phyloP scores from a whole-genome alignment of 2,797 vertebrate genomes.

The Gymnodraco acuticeps region DNA sequence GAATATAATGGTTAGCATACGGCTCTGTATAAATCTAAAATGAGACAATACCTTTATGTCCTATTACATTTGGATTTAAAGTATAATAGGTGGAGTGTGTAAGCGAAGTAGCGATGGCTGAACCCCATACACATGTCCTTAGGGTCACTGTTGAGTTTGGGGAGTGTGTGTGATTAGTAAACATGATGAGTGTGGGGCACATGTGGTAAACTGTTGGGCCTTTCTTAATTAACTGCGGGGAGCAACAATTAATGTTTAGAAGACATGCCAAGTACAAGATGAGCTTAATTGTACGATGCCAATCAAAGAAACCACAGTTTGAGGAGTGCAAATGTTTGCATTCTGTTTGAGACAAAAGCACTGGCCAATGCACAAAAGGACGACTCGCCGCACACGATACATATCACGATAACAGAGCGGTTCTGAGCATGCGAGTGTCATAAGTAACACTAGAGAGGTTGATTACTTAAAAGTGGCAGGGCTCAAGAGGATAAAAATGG shows the following conservation, averaged over 20 bases:
- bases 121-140: conserved; percentile 58
- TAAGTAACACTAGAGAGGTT: conserved; percentile 74
- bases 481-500: conserved; percentile 76
- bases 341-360: conserved; percentile 45
- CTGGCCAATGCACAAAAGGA: conserved; percentile 32
- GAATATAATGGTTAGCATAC: not conserved
- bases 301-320: conserved; percentile 59
- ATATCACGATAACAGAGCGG: conserved; percentile 18
- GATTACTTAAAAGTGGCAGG: conserved; percentile 81
- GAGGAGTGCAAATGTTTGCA: conserved; percentile 32
- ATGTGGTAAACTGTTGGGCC: conserved; percentile 70
- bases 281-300: conserved; percentile 56
- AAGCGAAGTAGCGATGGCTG: conserved; percentile 40
- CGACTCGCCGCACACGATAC: conserved; percentile 18
- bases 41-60: not conserved
- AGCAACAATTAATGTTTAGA: conserved; percentile 72
- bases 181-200: conserved; percentile 67
- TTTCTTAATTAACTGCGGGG: conserved; percentile 75
- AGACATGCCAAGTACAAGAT: conserved; percentile 69
- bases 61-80: conserved; percentile 14
- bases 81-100: conserved; percentile 24
- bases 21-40: conserved; percentile 21
- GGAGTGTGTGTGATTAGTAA: conserved; percentile 69
- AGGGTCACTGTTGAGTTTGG: conserved; percentile 68
- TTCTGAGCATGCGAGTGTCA: conserved; percentile 56